A percentile compares a stretch with the other conserved stretches of the same genome.
These are phyloP conservation scores for Luperina nickerlii DNA, from an alignment of 2,888 invertebrate species.

Conservation along the genomic window DNA sequence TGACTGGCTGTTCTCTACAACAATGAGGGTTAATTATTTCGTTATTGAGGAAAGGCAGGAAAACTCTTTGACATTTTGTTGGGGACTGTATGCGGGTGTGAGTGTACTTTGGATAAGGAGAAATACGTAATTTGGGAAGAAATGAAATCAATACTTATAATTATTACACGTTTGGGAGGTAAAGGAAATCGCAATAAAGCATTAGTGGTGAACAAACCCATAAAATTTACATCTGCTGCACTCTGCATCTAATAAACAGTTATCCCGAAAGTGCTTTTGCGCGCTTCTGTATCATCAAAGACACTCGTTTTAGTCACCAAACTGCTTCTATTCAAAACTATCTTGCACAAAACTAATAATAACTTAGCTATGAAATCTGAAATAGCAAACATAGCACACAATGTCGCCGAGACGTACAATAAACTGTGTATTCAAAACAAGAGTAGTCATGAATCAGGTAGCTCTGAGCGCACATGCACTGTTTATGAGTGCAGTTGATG, in stretches of 20 bases:
- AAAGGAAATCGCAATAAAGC: neutral
- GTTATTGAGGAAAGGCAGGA: conserved; percentile 66
- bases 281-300: neutral
- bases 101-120: neutral
- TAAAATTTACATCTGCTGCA: conserved; percentile 1
- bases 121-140: neutral
- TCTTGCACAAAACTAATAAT: conserved; percentile 43
- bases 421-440: conserved; percentile 80
- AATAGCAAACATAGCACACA: conserved; percentile 58
- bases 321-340: conserved; percentile 30
- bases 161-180: neutral
- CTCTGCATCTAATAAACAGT: neutral
- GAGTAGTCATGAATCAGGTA: conserved; percentile 79
- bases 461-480: conserved; percentile 78
- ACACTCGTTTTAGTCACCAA: conserved; percentile 25
- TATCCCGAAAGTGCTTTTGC: neutral
- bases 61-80: conserved; percentile 50
- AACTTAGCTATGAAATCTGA: conserved; percentile 43
- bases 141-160: neutral
- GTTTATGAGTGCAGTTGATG: conserved; percentile 88
- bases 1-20: conserved; percentile 58
- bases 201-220: neutral
- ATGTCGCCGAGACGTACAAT: conserved; percentile 73
- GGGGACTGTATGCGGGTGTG: neutral
- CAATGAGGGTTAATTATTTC: conserved; percentile 73